Percentiles rank a stretch among this genome's conserved stretches.
phyloP scores from a whole-genome alignment of 1,140 invertebrate genomes.

The Pinna nobilis region DNA sequence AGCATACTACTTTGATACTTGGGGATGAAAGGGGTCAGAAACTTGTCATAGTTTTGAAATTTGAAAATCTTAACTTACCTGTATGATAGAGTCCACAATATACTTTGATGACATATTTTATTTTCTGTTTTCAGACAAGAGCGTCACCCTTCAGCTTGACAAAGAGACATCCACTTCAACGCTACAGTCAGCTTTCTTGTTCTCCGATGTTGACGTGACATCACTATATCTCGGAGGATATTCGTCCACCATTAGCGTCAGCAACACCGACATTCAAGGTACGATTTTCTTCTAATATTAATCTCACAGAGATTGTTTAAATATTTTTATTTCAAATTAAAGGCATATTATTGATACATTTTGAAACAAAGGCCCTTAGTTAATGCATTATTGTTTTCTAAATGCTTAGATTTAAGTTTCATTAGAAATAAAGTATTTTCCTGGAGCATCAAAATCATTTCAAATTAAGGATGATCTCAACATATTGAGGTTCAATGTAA shows the following conservation, averaged over 20 bases:
- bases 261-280: constrained; percentile 23
- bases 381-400: no score
- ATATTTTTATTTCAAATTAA: no score
- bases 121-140: constrained; percentile 8
- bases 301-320: background rate
- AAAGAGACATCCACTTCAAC: background rate
- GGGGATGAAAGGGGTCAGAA: no score
- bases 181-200: constrained; percentile 23
- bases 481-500: no score
- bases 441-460: no score
- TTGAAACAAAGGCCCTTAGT: no score
- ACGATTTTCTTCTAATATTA: background rate
- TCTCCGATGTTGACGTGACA: constrained; percentile 54
- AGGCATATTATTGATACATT: no score
- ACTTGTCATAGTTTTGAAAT: no score
- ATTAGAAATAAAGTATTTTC: no score
- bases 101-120: background rate
- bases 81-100: background rate
- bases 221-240: constrained; percentile 53
- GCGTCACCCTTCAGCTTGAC: constrained; percentile 13
- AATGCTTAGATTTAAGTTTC: no score
- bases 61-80: background rate
- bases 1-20: no score
- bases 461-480: no score
- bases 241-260: background rate